phyloP scores from a whole-genome alignment of 2,888 invertebrate genomes.

The Belgica antarctica region DNA sequence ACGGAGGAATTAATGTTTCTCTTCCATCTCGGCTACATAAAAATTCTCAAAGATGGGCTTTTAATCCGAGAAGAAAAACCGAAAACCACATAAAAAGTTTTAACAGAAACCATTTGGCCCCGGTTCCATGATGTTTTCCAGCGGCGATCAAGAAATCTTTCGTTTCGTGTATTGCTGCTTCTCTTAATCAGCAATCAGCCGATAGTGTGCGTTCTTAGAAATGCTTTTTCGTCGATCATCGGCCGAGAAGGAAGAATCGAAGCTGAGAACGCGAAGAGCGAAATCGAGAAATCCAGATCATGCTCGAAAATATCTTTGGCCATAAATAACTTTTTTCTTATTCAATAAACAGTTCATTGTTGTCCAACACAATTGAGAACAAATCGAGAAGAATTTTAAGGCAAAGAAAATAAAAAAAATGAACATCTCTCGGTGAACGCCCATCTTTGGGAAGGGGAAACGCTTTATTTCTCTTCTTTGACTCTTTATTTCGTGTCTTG shows the following conservation, averaged over 20 bases:
- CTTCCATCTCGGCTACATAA: background rate
- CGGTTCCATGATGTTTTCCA: constrained; percentile 3
- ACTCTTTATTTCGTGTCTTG: background rate
- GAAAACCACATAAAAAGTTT: constrained; percentile 16
- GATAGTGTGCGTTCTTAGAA: background rate
- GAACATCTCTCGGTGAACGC: constrained; percentile 10
- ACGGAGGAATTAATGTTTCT: too few species aligned
- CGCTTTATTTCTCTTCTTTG: background rate
- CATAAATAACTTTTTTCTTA: constrained; percentile 1
- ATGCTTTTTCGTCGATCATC: background rate
- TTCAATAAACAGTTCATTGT: background rate
- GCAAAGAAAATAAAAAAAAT: background rate
- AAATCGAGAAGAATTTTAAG: background rate
- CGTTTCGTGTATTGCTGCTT: background rate
- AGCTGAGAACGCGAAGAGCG: background rate
- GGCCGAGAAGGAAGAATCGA: background rate
- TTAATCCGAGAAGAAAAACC: background rate
- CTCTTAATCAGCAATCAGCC: constrained; percentile 6
- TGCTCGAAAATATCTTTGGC: background rate
- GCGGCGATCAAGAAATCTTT: background rate
- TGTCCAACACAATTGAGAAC: constrained; percentile 10
- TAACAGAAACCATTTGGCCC: constrained; percentile 29
- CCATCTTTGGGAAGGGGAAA: constrained; percentile 22
- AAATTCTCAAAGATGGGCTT: background rate
- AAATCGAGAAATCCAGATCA: background rate